Percentiles rank a stretch among this genome's conserved stretches.
Evolutionary conservation across 37 sponge, comb jelly and placozoan species (phyloP).

Genomic region (Tethya wilhelma): DNA sequence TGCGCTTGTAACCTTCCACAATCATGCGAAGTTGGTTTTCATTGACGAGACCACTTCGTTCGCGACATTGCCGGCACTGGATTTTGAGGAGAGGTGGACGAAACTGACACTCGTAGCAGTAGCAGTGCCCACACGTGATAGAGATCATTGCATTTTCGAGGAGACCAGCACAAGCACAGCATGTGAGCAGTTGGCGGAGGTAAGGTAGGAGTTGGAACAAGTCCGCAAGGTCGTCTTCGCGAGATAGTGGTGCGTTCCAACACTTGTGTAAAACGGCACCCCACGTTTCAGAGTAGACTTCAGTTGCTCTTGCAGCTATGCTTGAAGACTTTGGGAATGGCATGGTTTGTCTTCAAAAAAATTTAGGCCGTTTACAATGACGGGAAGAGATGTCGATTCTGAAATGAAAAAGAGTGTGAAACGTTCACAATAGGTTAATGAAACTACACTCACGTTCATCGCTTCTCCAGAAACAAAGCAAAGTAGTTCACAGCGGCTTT

Average conservation of each 20-base stretch:
- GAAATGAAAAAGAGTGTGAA: too few species aligned
- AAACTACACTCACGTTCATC: too few species aligned
- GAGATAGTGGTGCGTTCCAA: slow-evolving; percentile 3
- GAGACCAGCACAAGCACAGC: slow-evolving; percentile 82
- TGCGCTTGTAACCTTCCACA: slow-evolving; percentile 63
- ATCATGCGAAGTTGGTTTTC: slow-evolving; percentile 60
- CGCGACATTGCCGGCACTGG: slow-evolving; percentile 78
- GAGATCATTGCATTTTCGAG: slow-evolving; percentile 81
- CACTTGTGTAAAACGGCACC: slow-evolving; percentile 18
- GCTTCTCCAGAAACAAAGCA: too few species aligned
- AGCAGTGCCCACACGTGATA: slow-evolving; percentile 73
- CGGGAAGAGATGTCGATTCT: too few species aligned
- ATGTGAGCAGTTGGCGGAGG: slow-evolving; percentile 73
- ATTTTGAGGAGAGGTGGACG: slow-evolving; percentile 59
- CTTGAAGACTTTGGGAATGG: slow-evolving; percentile 66
- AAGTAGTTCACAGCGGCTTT: too few species aligned
- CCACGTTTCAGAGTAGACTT: slow-evolving; percentile 65
- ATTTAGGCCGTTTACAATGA: too few species aligned
- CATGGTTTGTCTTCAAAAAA: too few species aligned
- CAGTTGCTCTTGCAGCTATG: slow-evolving; percentile 67
- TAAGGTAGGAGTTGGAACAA: slow-evolving; percentile 57
- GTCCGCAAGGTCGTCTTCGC: slow-evolving; percentile 11
- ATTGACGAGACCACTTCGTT: slow-evolving; percentile 50
- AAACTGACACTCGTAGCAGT: slow-evolving; percentile 75
- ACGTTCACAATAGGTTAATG: too few species aligned